Conservation (phyloP, 1,140 invertebrate genomes). For the Diprion similis region DNA sequence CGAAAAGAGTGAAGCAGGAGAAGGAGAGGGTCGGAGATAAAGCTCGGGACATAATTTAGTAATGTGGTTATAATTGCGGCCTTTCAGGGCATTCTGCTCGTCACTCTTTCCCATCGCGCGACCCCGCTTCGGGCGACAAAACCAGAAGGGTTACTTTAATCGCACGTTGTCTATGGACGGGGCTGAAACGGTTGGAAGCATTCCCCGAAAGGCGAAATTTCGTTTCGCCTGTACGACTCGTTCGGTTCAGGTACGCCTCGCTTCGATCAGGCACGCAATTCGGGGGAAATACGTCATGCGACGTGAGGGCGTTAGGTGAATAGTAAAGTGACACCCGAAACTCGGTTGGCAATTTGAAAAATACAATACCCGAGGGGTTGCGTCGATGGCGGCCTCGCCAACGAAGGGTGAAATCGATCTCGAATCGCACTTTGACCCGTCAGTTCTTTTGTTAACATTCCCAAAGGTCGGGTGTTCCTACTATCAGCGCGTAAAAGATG, state of each 20-base stretch:
- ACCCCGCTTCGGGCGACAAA: neutral
- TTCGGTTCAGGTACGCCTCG: neutral
- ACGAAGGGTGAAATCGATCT: slow-evolving; percentile 3
- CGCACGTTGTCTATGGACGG: neutral
- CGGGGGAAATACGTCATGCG: neutral
- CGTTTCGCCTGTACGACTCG: neutral
- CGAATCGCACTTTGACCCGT: slow-evolving; percentile 6
- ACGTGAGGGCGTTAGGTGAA: neutral
- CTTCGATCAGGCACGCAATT: neutral
- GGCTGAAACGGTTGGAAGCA: no score
- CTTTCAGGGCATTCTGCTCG: neutral
- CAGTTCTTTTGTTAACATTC: neutral
- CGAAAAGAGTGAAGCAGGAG: neutral
- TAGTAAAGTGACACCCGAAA: neutral
- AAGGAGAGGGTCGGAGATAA: neutral
- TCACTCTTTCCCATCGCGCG: neutral
- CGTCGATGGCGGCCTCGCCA: neutral
- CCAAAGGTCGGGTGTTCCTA: neutral
- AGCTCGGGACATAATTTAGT: slow-evolving; percentile 2
- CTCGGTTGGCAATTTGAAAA: neutral
- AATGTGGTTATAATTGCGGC: slow-evolving; percentile 4
- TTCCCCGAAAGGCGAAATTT: no score
- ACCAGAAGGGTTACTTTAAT: neutral
- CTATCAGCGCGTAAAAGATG: slow-evolving; percentile 3
- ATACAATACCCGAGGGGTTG: neutral